phyloP scores from a whole-genome alignment of 2,888 invertebrate genomes.

The Caradrina kadenii region DNA sequence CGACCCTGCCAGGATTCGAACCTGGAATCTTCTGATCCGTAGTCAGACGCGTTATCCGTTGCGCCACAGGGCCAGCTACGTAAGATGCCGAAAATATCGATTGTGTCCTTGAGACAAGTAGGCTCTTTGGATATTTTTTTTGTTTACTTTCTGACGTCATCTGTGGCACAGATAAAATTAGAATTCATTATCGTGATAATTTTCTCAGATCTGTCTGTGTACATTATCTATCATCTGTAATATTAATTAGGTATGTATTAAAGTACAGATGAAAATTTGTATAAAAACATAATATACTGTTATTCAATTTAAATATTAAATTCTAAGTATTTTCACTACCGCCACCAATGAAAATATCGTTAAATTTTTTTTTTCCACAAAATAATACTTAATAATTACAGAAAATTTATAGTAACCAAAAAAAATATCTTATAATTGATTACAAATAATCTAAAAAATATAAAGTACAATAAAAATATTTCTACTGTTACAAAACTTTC shows the following conservation, averaged over 20 bases:
- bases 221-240: not conserved
- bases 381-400: too few species aligned
- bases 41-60: conserved; percentile 93
- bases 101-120: not conserved
- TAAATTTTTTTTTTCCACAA: too few species aligned
- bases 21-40: conserved; percentile 93
- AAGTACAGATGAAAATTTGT: too few species aligned
- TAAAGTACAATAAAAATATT: too few species aligned
- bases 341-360: too few species aligned
- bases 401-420: too few species aligned
- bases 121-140: not conserved
- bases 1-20: conserved; percentile 92
- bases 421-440: too few species aligned
- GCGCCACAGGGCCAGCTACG: conserved; percentile 90
- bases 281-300: too few species aligned
- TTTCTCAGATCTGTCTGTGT: not conserved
- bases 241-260: not conserved
- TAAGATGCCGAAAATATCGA: fast-evolving
- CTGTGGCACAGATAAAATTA: conserved; percentile 23
- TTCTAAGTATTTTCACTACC: too few species aligned
- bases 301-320: too few species aligned
- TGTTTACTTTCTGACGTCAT: conserved; percentile 26
- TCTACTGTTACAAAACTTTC: not conserved
- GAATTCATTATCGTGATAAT: not conserved
- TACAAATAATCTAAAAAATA: too few species aligned